These are phyloP conservation scores for Hypocryptadius cinnamomeus DNA, from an alignment of 2,113 vertebrate species.

Conservation along the genomic window DNA sequence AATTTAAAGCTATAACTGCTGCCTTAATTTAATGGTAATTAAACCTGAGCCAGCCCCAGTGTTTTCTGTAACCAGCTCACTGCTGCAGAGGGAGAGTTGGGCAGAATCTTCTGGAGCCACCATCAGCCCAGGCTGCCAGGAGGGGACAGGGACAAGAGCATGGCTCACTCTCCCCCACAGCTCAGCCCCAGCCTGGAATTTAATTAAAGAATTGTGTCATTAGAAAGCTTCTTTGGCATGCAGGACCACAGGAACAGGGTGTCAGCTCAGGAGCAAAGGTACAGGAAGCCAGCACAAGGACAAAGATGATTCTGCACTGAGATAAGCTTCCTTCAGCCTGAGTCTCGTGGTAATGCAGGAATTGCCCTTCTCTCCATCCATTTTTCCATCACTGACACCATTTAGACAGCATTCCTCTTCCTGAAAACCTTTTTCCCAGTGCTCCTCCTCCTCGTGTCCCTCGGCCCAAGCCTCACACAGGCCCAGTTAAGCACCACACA, in stretches of 20 bases:
- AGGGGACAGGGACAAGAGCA: neutral
- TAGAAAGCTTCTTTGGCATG: neutral
- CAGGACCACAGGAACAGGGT: neutral
- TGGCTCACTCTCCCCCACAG: accelerated
- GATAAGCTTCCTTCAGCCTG: neutral
- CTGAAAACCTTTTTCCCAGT: neutral
- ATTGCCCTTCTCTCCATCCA: neutral
- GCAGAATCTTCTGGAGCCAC: neutral
- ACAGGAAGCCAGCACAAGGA: neutral
- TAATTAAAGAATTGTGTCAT: neutral
- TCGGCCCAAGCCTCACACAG: neutral
- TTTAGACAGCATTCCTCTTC: neutral
- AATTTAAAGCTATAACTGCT: conserved; percentile 48
- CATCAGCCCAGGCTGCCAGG: neutral
- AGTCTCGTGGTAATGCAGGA: accelerated
- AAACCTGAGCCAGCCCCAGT: neutral
- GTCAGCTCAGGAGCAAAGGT: neutral
- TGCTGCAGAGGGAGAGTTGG: neutral
- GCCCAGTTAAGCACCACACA: neutral
- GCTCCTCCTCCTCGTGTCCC: neutral
- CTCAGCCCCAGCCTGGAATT: neutral
- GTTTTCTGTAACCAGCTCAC: neutral
- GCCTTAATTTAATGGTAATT: conserved; percentile 26
- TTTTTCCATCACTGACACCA: neutral
- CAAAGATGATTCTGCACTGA: neutral